phyloP scores from a whole-genome alignment of 2,797 vertebrate genomes.

The Ciconia nigra region DNA sequence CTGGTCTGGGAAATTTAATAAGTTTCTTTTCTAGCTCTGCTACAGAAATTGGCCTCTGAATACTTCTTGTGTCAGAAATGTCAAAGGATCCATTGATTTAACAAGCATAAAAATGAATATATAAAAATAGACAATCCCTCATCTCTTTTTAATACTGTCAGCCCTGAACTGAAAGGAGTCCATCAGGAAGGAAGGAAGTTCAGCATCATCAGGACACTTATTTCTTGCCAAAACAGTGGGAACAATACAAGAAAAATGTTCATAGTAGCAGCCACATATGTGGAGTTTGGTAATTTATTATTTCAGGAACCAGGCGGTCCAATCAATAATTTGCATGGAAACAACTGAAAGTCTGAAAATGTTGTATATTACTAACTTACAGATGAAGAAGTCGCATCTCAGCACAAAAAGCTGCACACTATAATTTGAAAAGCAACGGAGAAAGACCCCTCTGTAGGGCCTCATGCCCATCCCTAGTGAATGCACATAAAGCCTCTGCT shows the following conservation, averaged over 20 bases:
- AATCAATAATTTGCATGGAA: background rate
- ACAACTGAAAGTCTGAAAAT: background rate
- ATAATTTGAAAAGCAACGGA: background rate
- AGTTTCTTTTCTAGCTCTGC: background rate
- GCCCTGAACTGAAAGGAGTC: background rate
- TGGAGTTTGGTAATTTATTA: background rate
- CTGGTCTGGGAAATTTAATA: background rate
- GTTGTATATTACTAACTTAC: background rate
- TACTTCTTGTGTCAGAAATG: background rate
- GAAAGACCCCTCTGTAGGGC: background rate
- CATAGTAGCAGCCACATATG: background rate
- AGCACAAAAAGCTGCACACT: background rate
- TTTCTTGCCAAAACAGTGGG: background rate
- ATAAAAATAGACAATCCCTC: background rate
- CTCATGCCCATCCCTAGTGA: accelerated
- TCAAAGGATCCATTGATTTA: background rate
- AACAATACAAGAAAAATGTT: background rate
- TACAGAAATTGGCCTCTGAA: background rate
- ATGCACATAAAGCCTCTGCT: background rate
- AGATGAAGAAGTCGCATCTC: background rate
- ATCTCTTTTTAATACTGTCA: background rate
- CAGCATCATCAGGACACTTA: background rate
- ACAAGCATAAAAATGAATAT: background rate
- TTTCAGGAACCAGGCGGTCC: background rate
- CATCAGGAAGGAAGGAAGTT: background rate